These are phyloP conservation scores for Volucella zonaria DNA, from an alignment of 2,888 invertebrate species.

Conservation along the genomic window DNA sequence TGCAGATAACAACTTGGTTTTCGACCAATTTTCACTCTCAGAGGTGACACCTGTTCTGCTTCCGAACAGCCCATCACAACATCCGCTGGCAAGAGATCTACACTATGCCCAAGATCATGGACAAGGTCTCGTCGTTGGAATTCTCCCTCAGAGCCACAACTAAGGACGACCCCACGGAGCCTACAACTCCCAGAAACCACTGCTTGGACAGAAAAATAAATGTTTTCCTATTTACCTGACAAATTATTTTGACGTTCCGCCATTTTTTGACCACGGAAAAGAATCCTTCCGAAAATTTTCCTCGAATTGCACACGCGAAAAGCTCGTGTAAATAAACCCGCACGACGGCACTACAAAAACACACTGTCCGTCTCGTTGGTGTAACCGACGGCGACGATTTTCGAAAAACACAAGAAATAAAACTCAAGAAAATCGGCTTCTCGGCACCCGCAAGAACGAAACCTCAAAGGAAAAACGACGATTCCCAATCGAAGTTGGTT, in stretches of 20 bases:
- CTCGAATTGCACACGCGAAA: slow-evolving; percentile 59
- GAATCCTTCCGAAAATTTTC: slow-evolving; percentile 26
- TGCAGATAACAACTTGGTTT: no score
- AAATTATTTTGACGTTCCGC: slow-evolving; percentile 82
- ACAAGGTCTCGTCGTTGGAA: no score
- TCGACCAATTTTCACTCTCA: no score
- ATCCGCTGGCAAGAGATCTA: no score
- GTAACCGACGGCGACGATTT: slow-evolving; percentile 68
- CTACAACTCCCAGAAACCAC: slow-evolving; percentile 43
- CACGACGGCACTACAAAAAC: slow-evolving; percentile 61
- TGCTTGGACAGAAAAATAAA: slow-evolving; percentile 15
- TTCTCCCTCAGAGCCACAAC: neutral
- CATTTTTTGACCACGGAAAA: slow-evolving; percentile 76
- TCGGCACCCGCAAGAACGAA: slow-evolving; percentile 42
- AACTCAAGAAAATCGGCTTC: slow-evolving; percentile 35
- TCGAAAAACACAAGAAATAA: slow-evolving; percentile 56
- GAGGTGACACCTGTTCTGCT: no score
- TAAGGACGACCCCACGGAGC: neutral
- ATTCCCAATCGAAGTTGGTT: slow-evolving; percentile 61
- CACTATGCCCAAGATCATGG: no score
- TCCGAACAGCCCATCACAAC: no score
- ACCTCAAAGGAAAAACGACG: slow-evolving; percentile 42
- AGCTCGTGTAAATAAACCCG: slow-evolving; percentile 67
- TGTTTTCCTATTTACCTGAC: slow-evolving; percentile 73
- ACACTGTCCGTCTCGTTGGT: slow-evolving; percentile 1